Evolutionary conservation across 2,113 vertebrate genomes (phyloP).

Genomic region (Bungarus multicinctus): DNA sequence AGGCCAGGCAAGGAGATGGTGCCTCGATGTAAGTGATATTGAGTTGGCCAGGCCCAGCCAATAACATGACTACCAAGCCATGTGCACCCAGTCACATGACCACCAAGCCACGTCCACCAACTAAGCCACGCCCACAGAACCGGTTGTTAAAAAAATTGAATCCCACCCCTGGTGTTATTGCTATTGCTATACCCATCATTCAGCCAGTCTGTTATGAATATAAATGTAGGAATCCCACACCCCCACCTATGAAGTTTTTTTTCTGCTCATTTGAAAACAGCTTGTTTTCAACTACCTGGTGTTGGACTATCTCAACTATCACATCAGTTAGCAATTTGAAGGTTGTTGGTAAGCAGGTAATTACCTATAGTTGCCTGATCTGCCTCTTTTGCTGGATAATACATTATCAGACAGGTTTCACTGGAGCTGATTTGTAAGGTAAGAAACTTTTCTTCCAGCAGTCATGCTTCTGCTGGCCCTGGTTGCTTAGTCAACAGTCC

Average conservation of each 20-base stretch:
- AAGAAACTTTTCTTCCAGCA: not conserved
- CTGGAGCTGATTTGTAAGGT: not conserved
- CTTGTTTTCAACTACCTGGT: not conserved
- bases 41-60: too few species aligned
- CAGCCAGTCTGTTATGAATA: not conserved
- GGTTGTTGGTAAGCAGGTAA: not conserved
- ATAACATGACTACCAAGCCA: too few species aligned
- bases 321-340: not conserved
- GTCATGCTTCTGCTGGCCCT: not conserved
- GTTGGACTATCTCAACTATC: not conserved
- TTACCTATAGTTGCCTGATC: not conserved
- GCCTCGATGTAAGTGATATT: too few species aligned
- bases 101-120: too few species aligned
- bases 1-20: too few species aligned
- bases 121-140: too few species aligned
- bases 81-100: too few species aligned
- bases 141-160: too few species aligned
- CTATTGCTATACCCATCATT: not conserved
- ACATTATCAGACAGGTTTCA: not conserved
- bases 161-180: too few species aligned
- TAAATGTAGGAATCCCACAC: not conserved
- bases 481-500: too few species aligned
- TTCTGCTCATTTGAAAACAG: not conserved
- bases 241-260: not conserved
- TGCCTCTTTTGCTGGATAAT: not conserved